Evolutionary conservation across 2,797 vertebrate species (phyloP), one percentile per base, ranked within the genome.

Genomic region (Enteromius anoplus): DNA sequence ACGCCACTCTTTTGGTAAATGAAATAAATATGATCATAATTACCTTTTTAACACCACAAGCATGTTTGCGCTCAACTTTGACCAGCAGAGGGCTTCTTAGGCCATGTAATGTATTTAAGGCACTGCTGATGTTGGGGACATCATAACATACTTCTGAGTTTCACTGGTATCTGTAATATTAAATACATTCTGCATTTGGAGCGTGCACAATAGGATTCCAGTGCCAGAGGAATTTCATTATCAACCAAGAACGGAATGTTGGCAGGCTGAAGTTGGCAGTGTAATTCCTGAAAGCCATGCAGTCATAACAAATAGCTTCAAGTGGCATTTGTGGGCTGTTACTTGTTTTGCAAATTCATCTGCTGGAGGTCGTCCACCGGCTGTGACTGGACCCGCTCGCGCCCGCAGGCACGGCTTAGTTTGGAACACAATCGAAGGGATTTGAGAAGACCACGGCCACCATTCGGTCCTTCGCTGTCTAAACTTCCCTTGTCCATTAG

Each of bases 401-500:
- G 51, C 83, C 80, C 82, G 79, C 85, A 84, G 88, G 78, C 82
- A 47, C 17, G 26, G 85, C 81, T 88, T 88, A 81, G 80, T 84
- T 79, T 82, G 55, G 60, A 90, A 84, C 69, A 88, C 88, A 90
- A 86, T 88, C 69, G 75, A 53, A 45, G 86, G 90, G 89, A 89
- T 88, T 89, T 90, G 83, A 82, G 70, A 87, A 87, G 76, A 86
- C 68, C 76, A 83, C 79, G 80, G 80, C 70, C 53, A 49, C 83
- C 88, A 92, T 93, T 91, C 91, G 92, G 84, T 82, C 85, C 83
- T 80, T 86, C 88, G 84, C 6, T 83, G 90, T 91, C 91, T 71
- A 88, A 89, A 90, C 88, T 92, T 91, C 89, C 92, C 91, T 92
- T 89, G 90, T 92, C 91, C 89, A 93, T 93, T 92, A 93, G 92